Evolutionary conservation across 1,140 invertebrate genomes (phyloP).

Genomic region (Proctacanthus coquilletti): DNA sequence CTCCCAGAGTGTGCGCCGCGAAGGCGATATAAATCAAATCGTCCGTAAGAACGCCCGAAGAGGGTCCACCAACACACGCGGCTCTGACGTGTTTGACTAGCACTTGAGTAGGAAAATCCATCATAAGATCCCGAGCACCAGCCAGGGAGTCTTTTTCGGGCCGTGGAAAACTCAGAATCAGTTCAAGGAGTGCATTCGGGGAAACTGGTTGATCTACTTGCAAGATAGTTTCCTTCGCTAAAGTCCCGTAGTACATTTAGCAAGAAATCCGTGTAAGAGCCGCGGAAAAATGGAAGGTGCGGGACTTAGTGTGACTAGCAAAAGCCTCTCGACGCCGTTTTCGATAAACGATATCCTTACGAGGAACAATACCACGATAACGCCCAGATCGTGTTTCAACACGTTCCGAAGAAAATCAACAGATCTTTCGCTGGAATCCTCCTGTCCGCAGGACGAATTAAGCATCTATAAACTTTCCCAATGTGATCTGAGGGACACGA

Average conservation of each 20-base stretch:
- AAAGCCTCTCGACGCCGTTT: constrained; percentile 42
- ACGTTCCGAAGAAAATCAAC: constrained; percentile 6
- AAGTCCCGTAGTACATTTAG: background rate
- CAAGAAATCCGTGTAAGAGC: background rate
- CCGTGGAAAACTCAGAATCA: background rate
- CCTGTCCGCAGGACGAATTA: constrained; percentile 10
- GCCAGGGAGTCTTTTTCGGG: background rate
- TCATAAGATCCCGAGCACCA: background rate
- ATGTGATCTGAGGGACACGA: constrained; percentile 5
- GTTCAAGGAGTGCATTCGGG: background rate
- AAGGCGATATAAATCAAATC: background rate
- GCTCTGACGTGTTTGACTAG: background rate
- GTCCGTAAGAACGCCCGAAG: background rate
- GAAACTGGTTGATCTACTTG: background rate
- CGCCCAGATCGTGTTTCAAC: constrained; percentile 3
- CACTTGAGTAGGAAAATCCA: background rate
- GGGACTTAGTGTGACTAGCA: background rate
- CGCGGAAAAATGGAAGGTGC: background rate
- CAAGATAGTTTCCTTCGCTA: no score
- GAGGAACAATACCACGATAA: constrained; percentile 25
- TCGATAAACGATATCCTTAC: constrained; percentile 62
- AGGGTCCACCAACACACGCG: background rate
- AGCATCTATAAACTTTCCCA: constrained; percentile 15
- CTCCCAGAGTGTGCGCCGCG: background rate
- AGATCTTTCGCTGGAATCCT: constrained; percentile 9